Base-by-base conservation (phyloP, 2,888 invertebrate species). In the Parascotia fuliginaria region DNA sequence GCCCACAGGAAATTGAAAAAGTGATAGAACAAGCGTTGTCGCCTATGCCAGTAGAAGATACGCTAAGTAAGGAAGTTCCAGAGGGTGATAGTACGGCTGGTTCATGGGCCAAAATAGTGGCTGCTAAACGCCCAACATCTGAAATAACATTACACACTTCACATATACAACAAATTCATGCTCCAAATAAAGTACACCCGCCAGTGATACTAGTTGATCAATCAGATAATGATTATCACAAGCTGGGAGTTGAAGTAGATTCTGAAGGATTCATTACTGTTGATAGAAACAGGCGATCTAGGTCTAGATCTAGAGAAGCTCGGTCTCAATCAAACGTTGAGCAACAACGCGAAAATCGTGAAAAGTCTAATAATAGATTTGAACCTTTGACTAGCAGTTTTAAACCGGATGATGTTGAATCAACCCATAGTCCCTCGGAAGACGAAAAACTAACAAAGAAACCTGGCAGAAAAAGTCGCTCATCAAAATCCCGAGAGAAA, bases 281-380 rank as follows among this genome's bases (percentile, higher is more conserved):
- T 34, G 91, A 92, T 34, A 86, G 90, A 75, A 85, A 79, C 60
- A 83, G 90, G 71, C 81, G 92, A 56, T 88, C 93, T 34, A 88
- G 94, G 45, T 94, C 94, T 1, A 84, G 91, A 39, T 94, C 94
- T 9, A 90, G 92, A 65, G 89, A 90, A 46, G 73, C 72, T 34
- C 83, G 87, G n/a, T 83, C 85, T 27, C 70, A 66, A 41, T 76
- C 85, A 15, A 79, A 77, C 49, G 39, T 67, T 3, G 57, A 70
- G 28, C 68, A 71, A 45, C 73, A 64, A 43, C 60, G 43, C 38
- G 73, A 79, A 40, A 46, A 60, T n/a, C 79, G 85, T 9, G 83
- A 88, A 44, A 77, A 73, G 55, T 85, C 86, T 1, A 77, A 79
- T 69, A 90, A 91, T 52, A 81, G 82, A 77, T 85, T 85, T 59